Evolutionary conservation across 2,797 vertebrate genomes (phyloP).

Genomic region (Rousettus madagascariensis): DNA sequence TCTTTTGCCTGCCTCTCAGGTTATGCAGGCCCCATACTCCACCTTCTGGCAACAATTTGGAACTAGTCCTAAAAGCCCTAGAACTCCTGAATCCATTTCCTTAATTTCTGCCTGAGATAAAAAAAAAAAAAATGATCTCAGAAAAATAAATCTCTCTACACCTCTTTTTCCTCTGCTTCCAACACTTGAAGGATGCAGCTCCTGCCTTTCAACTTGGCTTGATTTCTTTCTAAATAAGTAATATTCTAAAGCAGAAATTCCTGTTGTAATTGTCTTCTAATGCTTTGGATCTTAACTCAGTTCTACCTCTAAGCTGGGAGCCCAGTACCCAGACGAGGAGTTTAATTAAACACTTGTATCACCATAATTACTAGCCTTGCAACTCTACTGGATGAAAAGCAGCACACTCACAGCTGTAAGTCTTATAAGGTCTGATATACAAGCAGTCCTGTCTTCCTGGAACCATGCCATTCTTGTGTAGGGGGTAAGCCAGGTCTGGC

Average conservation of each 20-base stretch:
- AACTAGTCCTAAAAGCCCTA: background rate
- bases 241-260: background rate
- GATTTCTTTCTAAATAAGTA: background rate
- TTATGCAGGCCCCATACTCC: background rate
- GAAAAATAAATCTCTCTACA: background rate
- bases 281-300: background rate
- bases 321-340: background rate
- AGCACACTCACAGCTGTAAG: too few relatives aligned
- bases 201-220: background rate
- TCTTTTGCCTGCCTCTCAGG: background rate
- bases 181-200: background rate
- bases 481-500: background rate
- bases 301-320: background rate
- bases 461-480: background rate
- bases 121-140: background rate
- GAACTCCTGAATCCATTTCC: background rate
- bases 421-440: background rate
- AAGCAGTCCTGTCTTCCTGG: background rate
- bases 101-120: background rate
- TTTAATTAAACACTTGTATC: background rate
- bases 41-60: background rate
- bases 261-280: background rate
- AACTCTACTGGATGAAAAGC: background rate
- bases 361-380: background rate
- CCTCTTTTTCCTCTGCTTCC: background rate